Percentiles rank a stretch among this genome's conserved stretches.
Conservation (phyloP, 2,113 vertebrate genomes). For the Mastomys natalensis region DNA sequence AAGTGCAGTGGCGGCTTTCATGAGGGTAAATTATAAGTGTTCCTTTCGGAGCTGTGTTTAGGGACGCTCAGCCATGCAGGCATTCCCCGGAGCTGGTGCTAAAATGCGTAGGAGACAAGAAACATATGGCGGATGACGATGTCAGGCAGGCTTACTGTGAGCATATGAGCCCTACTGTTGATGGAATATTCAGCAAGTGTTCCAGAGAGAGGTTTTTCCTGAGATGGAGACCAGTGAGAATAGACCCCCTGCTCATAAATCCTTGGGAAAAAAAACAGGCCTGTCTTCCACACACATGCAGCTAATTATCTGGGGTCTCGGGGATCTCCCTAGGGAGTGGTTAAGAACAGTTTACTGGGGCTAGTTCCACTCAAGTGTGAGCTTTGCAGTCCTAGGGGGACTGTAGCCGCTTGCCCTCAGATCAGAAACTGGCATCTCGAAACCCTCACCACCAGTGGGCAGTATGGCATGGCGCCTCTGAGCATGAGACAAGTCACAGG, state of each 20-base stretch:
- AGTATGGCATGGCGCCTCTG: too few species aligned
- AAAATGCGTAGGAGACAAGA: conserved; percentile 69
- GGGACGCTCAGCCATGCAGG: conserved; percentile 46
- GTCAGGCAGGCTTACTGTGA: conserved; percentile 29
- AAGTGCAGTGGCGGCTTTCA: conserved; percentile 44
- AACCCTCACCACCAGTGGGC: not conserved
- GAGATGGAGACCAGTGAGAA: conserved; percentile 57
- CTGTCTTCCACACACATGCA: conserved; percentile 52
- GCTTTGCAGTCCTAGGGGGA: conserved; percentile 9
- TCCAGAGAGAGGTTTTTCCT: conserved; percentile 69
- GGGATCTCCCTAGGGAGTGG: conserved; percentile 12
- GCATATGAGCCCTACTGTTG: conserved; percentile 57
- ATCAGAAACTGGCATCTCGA: not conserved
- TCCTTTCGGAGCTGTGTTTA: conserved; percentile 22
- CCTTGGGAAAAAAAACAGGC: conserved; percentile 36
- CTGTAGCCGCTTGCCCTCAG: not conserved
- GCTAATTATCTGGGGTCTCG: not conserved
- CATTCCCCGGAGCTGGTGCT: conserved; percentile 40
- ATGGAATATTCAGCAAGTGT: conserved; percentile 21
- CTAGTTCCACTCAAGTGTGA: not conserved
- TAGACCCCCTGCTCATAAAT: conserved; percentile 76
- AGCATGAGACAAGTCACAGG: not conserved
- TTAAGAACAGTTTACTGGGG: conserved; percentile 50
- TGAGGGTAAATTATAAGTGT: conserved; percentile 59
- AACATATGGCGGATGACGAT: conserved; percentile 57